Evolutionary conservation across 2,113 vertebrate genomes (phyloP), one percentile per base, ranked within the genome.

Genomic region (Mastomys coucha): DNA sequence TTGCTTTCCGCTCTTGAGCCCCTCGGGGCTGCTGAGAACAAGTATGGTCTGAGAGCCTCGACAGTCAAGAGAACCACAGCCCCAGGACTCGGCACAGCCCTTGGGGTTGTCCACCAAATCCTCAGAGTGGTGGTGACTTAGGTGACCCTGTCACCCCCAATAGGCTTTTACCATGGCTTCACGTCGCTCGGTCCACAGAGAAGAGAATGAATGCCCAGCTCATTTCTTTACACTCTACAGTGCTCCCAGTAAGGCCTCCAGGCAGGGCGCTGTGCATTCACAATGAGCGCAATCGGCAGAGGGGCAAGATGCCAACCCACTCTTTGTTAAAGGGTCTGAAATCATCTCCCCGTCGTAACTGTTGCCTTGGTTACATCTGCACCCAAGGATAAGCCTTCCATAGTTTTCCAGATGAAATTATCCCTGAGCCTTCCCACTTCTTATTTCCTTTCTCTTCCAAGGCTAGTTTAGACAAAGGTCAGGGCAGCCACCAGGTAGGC

Each of bases 291-390:
- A n/a, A 14, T 81, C 31, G 2, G 76, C 81, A 86, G 78, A 89
- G 95, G 93, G 93, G 85, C 81, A 65, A 94, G 69, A 89, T 82
- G 95, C 94, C 95, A 97, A 49, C 96, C 76, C 24, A 51, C 91
- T 94, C 77, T 69, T 88, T 87, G 69, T 77, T 31, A 70, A 96
- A 97, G 94, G 91, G 93, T 88, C 96, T 97, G 97, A 89, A 97
- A 91, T 96, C 96, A 75, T 89, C 89, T 97, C 95, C 63, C 73
- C 75, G 36, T 97, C 81, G 91, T 67, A 69, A 56, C 90, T 39
- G 97, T 97, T 98, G 96, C 97, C 97, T 94, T 97, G 96, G 96
- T 98, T 97, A 98, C 86, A 11, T 92, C 96, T 80, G 91, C 0
- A 1, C 97, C 95, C 87, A 96, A 96, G 91, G 97, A 96, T 93